Evolutionary conservation across 2,113 vertebrate genomes (phyloP).

Genomic region (Ploceus nigricollis): DNA sequence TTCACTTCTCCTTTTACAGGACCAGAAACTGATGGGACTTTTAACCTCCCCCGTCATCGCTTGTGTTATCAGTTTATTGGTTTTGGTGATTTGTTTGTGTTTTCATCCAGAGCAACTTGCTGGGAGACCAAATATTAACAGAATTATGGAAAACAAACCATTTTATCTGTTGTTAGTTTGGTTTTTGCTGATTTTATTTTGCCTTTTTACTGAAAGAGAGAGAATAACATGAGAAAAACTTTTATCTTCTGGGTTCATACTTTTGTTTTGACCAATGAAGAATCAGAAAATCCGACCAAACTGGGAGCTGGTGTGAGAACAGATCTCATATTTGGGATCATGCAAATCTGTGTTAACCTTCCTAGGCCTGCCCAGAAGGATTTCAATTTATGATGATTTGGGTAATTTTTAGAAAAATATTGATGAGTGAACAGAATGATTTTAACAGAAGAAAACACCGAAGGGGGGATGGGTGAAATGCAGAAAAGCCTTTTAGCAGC

Average conservation of each 20-base stretch:
- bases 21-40: not conserved
- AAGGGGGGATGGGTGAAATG: too few species aligned
- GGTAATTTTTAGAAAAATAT: not conserved
- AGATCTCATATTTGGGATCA: not conserved
- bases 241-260: too few species aligned
- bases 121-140: not conserved
- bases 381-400: not conserved
- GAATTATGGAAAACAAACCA: not conserved
- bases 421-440: rapidly evolving
- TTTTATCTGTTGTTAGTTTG: too few species aligned
- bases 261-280: not conserved
- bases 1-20: not conserved
- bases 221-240: not conserved
- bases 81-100: not conserved
- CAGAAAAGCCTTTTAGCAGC: not conserved
- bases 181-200: not conserved
- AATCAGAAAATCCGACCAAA: not conserved
- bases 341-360: not conserved
- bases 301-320: not conserved
- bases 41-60: too few species aligned
- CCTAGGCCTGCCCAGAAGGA: not conserved
- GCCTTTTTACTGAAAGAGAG: not conserved
- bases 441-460: not conserved
- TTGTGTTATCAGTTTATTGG: not conserved
- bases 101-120: not conserved